Evolutionary conservation across 2,113 vertebrate genomes (phyloP), one percentile per base, ranked within the genome.

Genomic region (Daphoenositta chrysoptera): DNA sequence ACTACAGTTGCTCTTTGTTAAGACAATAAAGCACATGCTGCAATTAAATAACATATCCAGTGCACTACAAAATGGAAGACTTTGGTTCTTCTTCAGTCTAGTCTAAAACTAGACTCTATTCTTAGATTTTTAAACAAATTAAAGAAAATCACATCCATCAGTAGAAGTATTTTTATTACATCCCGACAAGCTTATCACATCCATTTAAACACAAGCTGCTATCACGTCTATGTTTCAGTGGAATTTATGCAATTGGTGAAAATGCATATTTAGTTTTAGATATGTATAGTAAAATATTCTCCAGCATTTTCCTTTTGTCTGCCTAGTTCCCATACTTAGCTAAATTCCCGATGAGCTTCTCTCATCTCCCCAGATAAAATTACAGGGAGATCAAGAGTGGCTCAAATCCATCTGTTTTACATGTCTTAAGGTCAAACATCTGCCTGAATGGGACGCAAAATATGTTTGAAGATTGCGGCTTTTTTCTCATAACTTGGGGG

Each of bases 381-480:
- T 79, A 53, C 35, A 78, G 14, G 31, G 48, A 92, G 69, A 92
- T 78, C 76, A 93, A 63, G 57, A 87, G 15, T 64, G 7, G 81
- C 87, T 75, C 77, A 83, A 83, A 92, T 51, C 63, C 68, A 51
- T 89, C 48, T 86, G 85, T 51, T 94, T 92, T 68, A 80, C 58
- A 91, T 68, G 78, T 93, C 94, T 84, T 82, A 68, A 95, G 89
- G 93, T 90, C 68, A 95, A 94, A 93, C 76, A 87, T 85, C 83
- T 96, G 83, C 66, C 63, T 75, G 89, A 87, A 82, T 17, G 8
- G 50, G 75, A 76, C 80, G n/a, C 14, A 92, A 95, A 94, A 82
- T 48, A 85, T 35, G 35, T 63, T 94, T 50, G 78, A 90, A 87
- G 15, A 66, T 10, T 92, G 50, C 61, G 37, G 33, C 22, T 86